Base-by-base conservation (phyloP, 2,113 vertebrate species). In the Fukomys damarensis region DNA sequence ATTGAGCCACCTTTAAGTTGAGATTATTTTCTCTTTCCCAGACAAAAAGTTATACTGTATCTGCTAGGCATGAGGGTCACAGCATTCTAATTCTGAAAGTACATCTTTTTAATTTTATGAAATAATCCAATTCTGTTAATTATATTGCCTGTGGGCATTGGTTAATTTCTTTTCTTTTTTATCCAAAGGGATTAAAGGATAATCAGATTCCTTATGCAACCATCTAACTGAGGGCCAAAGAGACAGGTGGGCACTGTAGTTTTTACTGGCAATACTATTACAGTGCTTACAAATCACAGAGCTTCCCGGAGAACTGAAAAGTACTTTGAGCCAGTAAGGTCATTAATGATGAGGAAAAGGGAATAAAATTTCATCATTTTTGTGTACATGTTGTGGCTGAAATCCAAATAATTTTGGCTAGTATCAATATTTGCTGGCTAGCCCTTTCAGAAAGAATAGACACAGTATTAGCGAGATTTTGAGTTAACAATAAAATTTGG, bases 321-420 rank as follows among this genome's bases (percentile, higher is more conserved):
- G 65, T 77, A 49, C 83, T 96, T 96, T 43, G 59, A 96, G 58
- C 84, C 81, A 95, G 59, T 93, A 87, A 92, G 58, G 65, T 97
- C 81, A 84, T 92, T 97, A 96, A 95, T 94, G 83, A 94, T 80
- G 86, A 97, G 52, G 89, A 96, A 96, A 95, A 96, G 94, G 92
- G 92, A 95, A 93, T 95, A 82, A 85, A 93, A 92, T 84, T 66
- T 93, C 92, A 86, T 94, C 88, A 86, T 93, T 38, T 96, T 89
- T 84, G 88, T 89, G 92, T 58, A 80, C 52, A 84, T 84, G 54
- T 35, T 80, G 10, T 87, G 94, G 96, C n/a, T 28, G 49, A 95
- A 91, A 68, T 94, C 92, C 92, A 97, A 89, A 84, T 95, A 89
- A 96, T 89, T 96, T 94, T 97, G 94, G 87, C 90, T 84, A 58